These are phyloP conservation scores for Dugesia japonica DNA, from an alignment of 2,888 invertebrate genomes.

Conservation along the genomic window DNA sequence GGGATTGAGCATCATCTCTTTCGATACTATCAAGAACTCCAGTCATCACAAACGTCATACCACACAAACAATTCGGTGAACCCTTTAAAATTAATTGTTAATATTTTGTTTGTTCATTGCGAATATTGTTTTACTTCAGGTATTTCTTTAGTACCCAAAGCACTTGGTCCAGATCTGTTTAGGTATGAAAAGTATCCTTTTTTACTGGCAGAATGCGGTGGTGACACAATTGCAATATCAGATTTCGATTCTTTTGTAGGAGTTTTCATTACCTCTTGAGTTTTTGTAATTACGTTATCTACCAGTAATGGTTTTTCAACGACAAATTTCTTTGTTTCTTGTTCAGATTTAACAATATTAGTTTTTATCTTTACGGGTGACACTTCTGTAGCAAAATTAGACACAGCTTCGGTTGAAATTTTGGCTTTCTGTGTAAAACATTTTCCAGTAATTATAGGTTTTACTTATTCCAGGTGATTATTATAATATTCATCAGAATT, in stretches of 20 bases:
- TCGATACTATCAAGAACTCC: conserved; percentile 75
- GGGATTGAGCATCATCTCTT: conserved; percentile 60
- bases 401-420: background rate
- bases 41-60: conserved; percentile 54
- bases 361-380: background rate
- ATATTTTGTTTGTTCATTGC: too few species aligned
- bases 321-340: background rate
- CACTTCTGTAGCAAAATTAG: background rate
- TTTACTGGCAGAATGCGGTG: background rate
- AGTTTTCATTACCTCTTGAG: background rate
- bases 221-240: background rate
- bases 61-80: conserved; percentile 43
- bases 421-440: background rate
- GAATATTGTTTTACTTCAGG: conserved; percentile 55
- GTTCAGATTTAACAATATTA: background rate
- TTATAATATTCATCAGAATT: too few species aligned
- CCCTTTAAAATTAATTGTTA: too few species aligned
- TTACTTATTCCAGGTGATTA: too few species aligned
- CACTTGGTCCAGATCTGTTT: conserved; percentile 55
- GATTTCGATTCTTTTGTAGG: background rate
- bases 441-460: too few species aligned
- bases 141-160: conserved; percentile 66
- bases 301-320: background rate
- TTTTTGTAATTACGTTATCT: background rate
- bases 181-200: background rate